These are phyloP conservation scores for Mercenaria mercenaria DNA, from an alignment of 1,140 invertebrate genomes.

Conservation along the genomic window DNA sequence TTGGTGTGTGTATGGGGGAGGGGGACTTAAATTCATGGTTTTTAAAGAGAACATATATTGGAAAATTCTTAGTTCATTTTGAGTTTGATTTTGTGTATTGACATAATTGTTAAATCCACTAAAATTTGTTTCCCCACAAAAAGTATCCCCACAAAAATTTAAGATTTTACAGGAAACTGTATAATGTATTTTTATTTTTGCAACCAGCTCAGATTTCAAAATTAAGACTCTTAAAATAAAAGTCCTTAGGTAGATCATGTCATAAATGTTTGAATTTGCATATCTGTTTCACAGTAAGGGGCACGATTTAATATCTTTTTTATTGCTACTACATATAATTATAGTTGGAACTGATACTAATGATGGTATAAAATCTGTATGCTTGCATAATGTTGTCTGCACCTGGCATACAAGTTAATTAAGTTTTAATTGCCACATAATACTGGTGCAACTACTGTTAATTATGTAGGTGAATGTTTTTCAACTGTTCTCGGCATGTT, in stretches of 20 bases:
- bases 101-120: too few species aligned
- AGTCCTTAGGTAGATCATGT: background rate
- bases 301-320: background rate
- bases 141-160: too few species aligned
- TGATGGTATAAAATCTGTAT: background rate
- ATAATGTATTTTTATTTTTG: too few species aligned
- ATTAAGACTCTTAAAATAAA: too few species aligned
- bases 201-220: too few species aligned
- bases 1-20: too few species aligned
- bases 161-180: too few species aligned
- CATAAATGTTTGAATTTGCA: background rate
- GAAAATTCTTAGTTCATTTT: too few species aligned
- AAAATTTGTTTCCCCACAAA: too few species aligned
- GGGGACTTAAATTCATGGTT: too few species aligned
- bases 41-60: too few species aligned
- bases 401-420: background rate
- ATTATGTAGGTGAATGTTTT: background rate
- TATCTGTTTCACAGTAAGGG: background rate
- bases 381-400: background rate
- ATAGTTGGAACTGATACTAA: slow-evolving; percentile 5
- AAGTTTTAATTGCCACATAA: slow-evolving; percentile 6
- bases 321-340: background rate
- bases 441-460: background rate
- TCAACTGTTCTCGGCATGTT: background rate
- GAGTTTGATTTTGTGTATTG: too few species aligned